Percentiles rank a stretch among this genome's conserved stretches.
phyloP scores from a whole-genome alignment of 1,140 invertebrate genomes.

The Steinernema khuongi region DNA sequence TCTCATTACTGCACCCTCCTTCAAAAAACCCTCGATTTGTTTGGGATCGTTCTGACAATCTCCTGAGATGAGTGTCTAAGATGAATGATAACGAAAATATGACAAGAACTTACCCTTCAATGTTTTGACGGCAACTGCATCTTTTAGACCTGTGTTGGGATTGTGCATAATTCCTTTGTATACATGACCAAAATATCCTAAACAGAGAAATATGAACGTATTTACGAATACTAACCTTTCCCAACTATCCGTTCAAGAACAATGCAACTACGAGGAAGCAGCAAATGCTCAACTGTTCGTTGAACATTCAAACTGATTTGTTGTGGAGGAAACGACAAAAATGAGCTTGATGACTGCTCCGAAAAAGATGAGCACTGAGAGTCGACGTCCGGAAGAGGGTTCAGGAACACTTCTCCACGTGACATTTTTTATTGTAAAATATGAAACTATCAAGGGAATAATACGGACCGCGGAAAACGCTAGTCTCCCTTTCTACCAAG shows the following conservation, averaged over 20 bases:
- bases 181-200: conserved; percentile 53
- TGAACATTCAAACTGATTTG: neutral
- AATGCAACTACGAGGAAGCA: neutral
- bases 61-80: too few relatives aligned
- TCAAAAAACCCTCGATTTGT: conserved; percentile 50
- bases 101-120: conserved; percentile 38
- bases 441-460: too few relatives aligned
- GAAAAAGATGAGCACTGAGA: neutral
- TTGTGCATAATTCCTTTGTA: conserved; percentile 45
- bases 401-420: neutral
- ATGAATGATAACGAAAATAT: neutral
- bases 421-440: neutral
- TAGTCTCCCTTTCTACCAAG: too few relatives aligned
- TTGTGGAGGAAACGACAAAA: neutral
- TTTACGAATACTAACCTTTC: conserved; percentile 25
- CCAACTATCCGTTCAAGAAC: conserved; percentile 33
- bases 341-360: neutral
- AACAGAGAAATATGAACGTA: conserved; percentile 33
- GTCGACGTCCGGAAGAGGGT: conserved; percentile 1
- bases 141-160: conserved; percentile 24
- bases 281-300: neutral
- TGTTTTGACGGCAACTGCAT: conserved; percentile 45
- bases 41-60: conserved; percentile 40
- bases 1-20: conserved; percentile 54
- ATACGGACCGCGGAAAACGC: too few relatives aligned